Percentiles rank a stretch among this genome's conserved stretches.
These are phyloP conservation scores for Nannospalax galili DNA, from an alignment of 2,113 vertebrate genomes.

Conservation along the genomic window DNA sequence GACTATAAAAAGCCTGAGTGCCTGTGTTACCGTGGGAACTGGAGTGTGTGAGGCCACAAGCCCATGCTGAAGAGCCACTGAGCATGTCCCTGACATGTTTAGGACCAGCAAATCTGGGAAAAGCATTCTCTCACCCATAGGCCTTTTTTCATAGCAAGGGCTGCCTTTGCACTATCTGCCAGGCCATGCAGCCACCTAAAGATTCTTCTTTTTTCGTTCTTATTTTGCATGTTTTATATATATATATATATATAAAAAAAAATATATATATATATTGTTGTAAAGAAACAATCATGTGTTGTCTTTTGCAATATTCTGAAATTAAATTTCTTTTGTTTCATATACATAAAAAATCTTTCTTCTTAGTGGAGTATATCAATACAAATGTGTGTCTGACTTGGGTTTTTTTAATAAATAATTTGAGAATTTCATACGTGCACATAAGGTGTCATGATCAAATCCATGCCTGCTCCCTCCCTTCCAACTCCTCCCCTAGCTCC, in stretches of 20 bases:
- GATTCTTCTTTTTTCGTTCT: slow-evolving; percentile 45
- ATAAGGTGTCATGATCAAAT: too few relatives aligned
- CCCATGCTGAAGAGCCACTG: slow-evolving; percentile 12
- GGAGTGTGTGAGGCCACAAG: slow-evolving; percentile 30
- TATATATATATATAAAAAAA: too few relatives aligned
- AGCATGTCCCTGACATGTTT: slow-evolving; percentile 12
- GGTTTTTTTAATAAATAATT: too few relatives aligned
- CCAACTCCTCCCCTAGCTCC: too few relatives aligned
- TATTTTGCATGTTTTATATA: slow-evolving; percentile 51
- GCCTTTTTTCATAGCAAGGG: background rate
- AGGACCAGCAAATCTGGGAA: slow-evolving; percentile 14
- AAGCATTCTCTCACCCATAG: background rate
- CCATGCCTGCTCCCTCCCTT: too few relatives aligned
- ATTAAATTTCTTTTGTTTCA: slow-evolving; percentile 79
- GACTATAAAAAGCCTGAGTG: slow-evolving; percentile 39
- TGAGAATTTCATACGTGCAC: too few relatives aligned
- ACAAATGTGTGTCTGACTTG: background rate
- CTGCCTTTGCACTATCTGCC: background rate
- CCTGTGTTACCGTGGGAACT: slow-evolving; percentile 66
- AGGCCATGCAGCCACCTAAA: background rate
- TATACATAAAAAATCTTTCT: background rate
- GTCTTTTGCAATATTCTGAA: slow-evolving; percentile 72
- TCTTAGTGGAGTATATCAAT: background rate
- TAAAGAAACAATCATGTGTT: slow-evolving; percentile 67
- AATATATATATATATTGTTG: slow-evolving; percentile 68